Conservation (phyloP, 2,888 invertebrate genomes). For the Tromatobia lineatoria region DNA sequence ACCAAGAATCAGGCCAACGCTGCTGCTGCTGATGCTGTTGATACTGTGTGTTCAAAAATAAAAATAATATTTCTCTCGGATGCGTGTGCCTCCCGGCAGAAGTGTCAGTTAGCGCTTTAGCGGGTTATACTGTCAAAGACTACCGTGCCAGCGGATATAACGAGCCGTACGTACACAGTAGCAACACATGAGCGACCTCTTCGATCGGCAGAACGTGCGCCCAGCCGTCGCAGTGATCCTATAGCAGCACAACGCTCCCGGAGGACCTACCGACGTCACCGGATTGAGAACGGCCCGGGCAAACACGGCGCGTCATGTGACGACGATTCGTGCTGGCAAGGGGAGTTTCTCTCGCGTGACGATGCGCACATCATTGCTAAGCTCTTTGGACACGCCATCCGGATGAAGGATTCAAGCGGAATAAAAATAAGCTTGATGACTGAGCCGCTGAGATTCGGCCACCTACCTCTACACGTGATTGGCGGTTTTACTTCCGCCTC, state of each 20-base stretch:
- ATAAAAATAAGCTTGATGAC: conserved; percentile 19
- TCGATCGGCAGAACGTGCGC: conserved; percentile 29
- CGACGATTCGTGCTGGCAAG: background rate
- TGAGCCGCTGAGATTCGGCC: conserved; percentile 5
- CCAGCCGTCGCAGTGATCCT: background rate
- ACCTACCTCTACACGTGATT: background rate
- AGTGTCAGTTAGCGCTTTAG: conserved; percentile 25
- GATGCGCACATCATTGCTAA: conserved; percentile 1
- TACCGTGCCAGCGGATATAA: background rate
- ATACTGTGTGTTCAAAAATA: conserved; percentile 23
- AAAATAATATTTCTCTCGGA: conserved; percentile 23
- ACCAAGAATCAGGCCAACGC: conserved; percentile 4
- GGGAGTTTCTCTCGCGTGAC: conserved; percentile 10
- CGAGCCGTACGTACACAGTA: background rate
- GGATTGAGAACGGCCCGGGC: conserved; percentile 31
- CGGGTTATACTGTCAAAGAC: conserved; percentile 10
- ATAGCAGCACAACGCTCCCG: background rate
- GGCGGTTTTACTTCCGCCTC: background rate
- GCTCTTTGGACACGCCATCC: conserved; percentile 3
- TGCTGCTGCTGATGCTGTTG: background rate
- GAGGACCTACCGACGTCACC: conserved; percentile 36
- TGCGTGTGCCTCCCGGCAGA: conserved; percentile 11
- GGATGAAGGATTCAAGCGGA: background rate
- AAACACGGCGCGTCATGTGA: conserved; percentile 19
- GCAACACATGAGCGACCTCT: background rate